Percentiles rank a stretch among this genome's conserved stretches.
Conservation (phyloP, 1,140 invertebrate species). For the Diachasma alloeum region DNA sequence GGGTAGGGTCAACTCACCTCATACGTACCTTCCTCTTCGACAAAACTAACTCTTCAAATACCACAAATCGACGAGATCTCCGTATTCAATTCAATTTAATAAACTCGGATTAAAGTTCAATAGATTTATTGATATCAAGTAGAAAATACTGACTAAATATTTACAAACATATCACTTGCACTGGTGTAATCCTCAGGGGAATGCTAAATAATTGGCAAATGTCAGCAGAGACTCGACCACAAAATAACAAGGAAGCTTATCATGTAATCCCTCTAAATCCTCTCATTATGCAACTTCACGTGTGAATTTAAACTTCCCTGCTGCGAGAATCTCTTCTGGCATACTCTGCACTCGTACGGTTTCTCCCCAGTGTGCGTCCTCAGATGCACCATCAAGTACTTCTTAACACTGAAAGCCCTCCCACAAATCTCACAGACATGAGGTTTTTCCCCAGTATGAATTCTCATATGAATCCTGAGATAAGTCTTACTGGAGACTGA, state of each 20-base stretch:
- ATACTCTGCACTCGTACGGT: constrained; percentile 69
- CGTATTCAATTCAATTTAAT: no score
- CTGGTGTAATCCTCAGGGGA: no score
- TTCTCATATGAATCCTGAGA: constrained; percentile 63
- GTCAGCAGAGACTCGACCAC: no score
- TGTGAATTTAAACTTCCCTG: constrained; percentile 55
- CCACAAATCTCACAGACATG: constrained; percentile 78
- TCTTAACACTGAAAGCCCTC: constrained; percentile 74
- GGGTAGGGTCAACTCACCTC: background rate
- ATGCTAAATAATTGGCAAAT: no score
- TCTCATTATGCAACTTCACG: constrained; percentile 44
- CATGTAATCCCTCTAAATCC: constrained; percentile 30
- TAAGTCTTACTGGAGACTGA: constrained; percentile 69
- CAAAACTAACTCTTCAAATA: background rate
- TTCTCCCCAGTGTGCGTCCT: constrained; percentile 69
- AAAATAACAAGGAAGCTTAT: background rate
- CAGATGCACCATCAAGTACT: constrained; percentile 72
- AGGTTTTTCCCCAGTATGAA: constrained; percentile 78
- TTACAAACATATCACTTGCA: no score
- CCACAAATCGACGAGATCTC: no score
- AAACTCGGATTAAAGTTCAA: no score
- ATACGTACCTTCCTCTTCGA: constrained; percentile 11
- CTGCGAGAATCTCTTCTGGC: constrained; percentile 73
- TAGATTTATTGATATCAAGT: no score
- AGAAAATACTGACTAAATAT: no score